phyloP scores from a whole-genome alignment of 2,113 vertebrate genomes.

The Neogobius melanostomus region DNA sequence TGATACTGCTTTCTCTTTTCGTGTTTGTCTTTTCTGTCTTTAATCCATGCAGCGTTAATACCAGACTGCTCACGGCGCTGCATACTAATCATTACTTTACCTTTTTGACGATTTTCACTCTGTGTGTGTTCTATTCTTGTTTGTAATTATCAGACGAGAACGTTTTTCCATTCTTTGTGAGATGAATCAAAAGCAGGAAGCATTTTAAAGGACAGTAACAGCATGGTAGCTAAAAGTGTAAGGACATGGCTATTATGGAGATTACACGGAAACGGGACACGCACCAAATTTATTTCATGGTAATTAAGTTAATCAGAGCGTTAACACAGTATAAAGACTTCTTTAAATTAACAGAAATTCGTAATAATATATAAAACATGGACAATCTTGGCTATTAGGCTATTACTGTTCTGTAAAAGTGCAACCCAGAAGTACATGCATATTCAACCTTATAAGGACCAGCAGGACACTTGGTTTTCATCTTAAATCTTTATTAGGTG shows the following conservation, averaged over 20 bases:
- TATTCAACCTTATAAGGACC: constrained; percentile 10
- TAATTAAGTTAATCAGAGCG: too few relatives aligned
- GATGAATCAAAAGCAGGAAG: neutral
- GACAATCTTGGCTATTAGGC: too few relatives aligned
- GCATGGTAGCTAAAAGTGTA: too few relatives aligned
- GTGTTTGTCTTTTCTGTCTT: constrained; percentile 7
- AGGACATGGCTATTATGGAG: too few relatives aligned
- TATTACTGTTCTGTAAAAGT: too few relatives aligned
- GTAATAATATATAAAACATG: too few relatives aligned
- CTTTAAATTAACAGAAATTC: too few relatives aligned
- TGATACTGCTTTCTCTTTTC: neutral
- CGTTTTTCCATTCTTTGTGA: neutral
- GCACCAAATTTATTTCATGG: too few relatives aligned
- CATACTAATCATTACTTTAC: constrained; percentile 8
- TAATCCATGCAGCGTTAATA: constrained; percentile 3
- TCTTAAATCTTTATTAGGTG: constrained; percentile 76
- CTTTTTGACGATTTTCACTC: neutral
- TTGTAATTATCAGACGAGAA: neutral
- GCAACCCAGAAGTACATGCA: neutral
- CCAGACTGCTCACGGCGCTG: neutral
- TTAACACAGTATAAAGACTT: too few relatives aligned
- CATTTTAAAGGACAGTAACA: too few relatives aligned
- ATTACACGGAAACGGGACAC: too few relatives aligned
- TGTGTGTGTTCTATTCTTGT: neutral
- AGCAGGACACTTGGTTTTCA: constrained; percentile 55